A percentile compares a stretch with the other conserved stretches of the same genome.
Conservation (phyloP, 2,113 vertebrate species). For the Leucopsar rothschildi region DNA sequence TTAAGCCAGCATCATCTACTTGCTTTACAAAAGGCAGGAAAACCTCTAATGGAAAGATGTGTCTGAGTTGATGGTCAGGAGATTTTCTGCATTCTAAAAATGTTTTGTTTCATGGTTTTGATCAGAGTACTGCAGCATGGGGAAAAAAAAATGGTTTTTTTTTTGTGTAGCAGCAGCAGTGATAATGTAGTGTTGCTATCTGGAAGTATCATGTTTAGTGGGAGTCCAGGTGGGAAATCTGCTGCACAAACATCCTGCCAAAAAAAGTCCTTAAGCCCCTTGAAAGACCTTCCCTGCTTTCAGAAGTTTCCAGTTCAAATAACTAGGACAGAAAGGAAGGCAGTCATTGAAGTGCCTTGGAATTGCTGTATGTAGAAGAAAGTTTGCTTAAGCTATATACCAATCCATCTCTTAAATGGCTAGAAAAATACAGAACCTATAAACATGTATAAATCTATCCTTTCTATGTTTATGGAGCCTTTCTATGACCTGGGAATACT, state of each 20-base stretch:
- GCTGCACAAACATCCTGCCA: neutral
- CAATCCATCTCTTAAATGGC: neutral
- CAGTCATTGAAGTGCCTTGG: neutral
- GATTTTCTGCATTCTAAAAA: neutral
- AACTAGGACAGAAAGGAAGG: neutral
- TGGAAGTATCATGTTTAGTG: neutral
- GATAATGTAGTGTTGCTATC: neutral
- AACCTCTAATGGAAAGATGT: neutral
- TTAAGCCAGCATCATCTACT: neutral
- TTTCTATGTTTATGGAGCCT: neutral
- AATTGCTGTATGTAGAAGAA: neutral
- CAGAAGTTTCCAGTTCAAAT: neutral
- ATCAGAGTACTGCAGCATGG: neutral
- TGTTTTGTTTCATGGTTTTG: neutral
- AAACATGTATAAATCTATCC: neutral
- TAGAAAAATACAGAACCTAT: neutral
- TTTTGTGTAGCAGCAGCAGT: neutral
- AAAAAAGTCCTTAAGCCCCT: neutral
- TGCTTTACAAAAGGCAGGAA: neutral
- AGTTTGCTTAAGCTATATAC: neutral
- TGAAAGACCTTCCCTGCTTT: neutral
- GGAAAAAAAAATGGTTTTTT: accelerated
- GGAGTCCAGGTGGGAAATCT: neutral
- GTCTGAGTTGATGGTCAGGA: neutral
- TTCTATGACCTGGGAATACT: neutral